Base-by-base conservation (phyloP, 2,888 invertebrate genomes). In the Lampropteryx suffumata region DNA sequence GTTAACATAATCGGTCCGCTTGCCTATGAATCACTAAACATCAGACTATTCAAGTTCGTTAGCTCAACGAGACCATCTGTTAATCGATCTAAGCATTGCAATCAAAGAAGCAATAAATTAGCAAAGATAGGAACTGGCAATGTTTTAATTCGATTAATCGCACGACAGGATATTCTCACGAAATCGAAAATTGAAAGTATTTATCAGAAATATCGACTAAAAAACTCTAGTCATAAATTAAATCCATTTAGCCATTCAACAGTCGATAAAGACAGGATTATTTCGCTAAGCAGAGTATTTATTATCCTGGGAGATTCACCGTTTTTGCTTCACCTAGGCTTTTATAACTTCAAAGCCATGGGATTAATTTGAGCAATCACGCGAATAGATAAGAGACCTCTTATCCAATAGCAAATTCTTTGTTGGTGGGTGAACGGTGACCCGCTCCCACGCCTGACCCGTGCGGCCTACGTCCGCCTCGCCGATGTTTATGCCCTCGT, bases 401-500 rank as follows among this genome's bases (percentile, higher is more conserved):
- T 46, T 48, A 57, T 50, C 41, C 51, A 42, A 57, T 59, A 59
- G 59, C 51, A 54, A 57, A 55, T 59, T 62, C 50, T 56, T 59
- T 59, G 61, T 61, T 58, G 49, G 43, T 52, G 42, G 37, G 37
- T 47, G 34, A 41, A 28, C 39, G 13, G 21, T 45, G 50, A 61
- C 61, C 58, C 39, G 27, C 59, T 68, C 77, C 76, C 74, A 76
- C 78, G 67, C 54, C 36, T 67, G 70, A 71, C 74, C 69, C 64
- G 21, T 21, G 58, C 71, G 61, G 71, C 76, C 75, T 76, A 73
- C 80, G 72, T 61, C 47, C 59, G 61, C 55, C 63, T 54, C 64
- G 58, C 61, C 62, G 57, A 65, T 69, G 68, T 82, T 82, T 82
- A 82, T 76, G 66, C 67, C 62, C 69, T 65, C 65, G 57, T 74